Base-by-base conservation (phyloP, 2,113 vertebrate species). In the Brachyistius frenatus region DNA sequence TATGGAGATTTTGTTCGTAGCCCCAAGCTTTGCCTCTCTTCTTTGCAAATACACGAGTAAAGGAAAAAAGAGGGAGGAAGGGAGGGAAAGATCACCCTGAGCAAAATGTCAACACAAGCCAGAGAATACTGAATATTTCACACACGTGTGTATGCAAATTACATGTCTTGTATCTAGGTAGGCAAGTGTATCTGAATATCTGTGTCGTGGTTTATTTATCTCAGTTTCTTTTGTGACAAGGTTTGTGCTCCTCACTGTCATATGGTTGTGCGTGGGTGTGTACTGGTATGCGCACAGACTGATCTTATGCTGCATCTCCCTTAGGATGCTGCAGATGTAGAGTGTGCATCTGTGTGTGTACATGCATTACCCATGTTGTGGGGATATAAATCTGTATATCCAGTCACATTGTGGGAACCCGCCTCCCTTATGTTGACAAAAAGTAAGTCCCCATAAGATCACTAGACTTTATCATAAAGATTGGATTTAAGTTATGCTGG, bases 61-160 rank as follows among this genome's bases (percentile, higher is more conserved):
- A 7, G 11, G 47, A 62, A 23, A 23, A 23, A 23, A 23, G 23
- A 23, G 23, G 23, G 41, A 64, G 54, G 67, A 76, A 64, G 50
- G 46, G 52, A 62, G 37, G 6, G 35, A 57, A 41, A 54, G 52
- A 79, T 74, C 73, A 60, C 49, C 85, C 72, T 72, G 47, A 86
- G 85, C 69, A 88, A 85, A 23, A 77, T 90, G 85, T 83, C 86
- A 90, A 78, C 86, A 83, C 72, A 76, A 73, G 56, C 50, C 47
- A 74, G 65, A 74, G 76, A 85, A 86, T 80, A 54, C 37, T 53
- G 35, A 85, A 71, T 44, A 58, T 23, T 76, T 41, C 54, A 67
- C 56, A 78, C 44, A 67, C 16, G n/a, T 50, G 33, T 66, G 23
- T 60, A 84, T 88, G 83, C 77, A 78, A 86, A 89, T 63, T 1